Evolutionary conservation across 2,113 vertebrate genomes (phyloP).

Genomic region (Vulpes lagopus): DNA sequence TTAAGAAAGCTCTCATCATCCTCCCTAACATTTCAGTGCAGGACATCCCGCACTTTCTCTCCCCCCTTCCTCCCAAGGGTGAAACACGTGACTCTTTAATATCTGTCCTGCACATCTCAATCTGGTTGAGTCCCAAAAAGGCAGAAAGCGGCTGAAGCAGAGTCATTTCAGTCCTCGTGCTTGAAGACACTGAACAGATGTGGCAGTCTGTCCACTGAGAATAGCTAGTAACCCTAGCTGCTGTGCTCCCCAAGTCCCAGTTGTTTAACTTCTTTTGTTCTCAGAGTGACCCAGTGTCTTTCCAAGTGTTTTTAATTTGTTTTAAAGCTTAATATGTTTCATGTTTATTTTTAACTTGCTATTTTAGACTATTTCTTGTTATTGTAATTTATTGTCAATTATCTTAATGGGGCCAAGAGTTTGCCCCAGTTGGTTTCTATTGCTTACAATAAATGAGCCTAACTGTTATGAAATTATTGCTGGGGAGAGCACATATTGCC

Average conservation of each 20-base stretch:
- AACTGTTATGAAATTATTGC: neutral
- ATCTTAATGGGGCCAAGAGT: neutral
- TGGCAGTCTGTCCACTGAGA: neutral
- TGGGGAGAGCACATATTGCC: neutral
- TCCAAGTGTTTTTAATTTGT: neutral
- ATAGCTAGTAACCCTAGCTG: neutral
- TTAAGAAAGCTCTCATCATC: neutral
- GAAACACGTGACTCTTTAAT: neutral
- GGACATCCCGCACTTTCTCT: neutral
- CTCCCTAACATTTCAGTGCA: neutral
- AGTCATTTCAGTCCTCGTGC: neutral
- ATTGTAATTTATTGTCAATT: constrained; percentile 24
- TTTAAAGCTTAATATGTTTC: neutral
- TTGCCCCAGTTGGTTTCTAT: neutral
- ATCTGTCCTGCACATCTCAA: neutral
- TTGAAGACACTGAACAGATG: neutral
- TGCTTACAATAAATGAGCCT: neutral
- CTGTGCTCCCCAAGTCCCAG: neutral
- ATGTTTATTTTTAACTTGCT: constrained; percentile 25
- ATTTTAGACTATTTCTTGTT: neutral
- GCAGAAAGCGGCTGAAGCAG: neutral
- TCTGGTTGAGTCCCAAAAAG: neutral
- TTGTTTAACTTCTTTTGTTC: constrained; percentile 30
- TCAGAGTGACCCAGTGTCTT: neutral
- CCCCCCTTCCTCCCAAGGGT: neutral